phyloP scores from a whole-genome alignment of 2,888 invertebrate genomes.

The Campaea margaritaria region DNA sequence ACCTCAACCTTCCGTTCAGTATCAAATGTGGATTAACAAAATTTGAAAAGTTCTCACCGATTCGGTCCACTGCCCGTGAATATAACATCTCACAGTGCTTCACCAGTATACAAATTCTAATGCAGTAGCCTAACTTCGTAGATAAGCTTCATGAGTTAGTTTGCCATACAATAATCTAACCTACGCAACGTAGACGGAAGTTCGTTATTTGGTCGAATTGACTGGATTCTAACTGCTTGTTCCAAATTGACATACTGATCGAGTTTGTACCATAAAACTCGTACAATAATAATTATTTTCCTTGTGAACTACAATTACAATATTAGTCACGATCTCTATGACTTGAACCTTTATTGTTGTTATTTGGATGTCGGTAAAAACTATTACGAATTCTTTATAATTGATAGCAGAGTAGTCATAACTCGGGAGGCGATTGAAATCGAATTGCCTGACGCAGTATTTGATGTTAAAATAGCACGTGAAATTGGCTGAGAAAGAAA shows the following conservation, averaged over 20 bases:
- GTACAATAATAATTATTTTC: slow-evolving; percentile 77
- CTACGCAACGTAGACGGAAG: neutral
- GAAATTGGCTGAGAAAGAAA: slow-evolving; percentile 10
- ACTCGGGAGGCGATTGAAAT: slow-evolving; percentile 36
- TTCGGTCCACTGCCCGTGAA: slow-evolving; percentile 74
- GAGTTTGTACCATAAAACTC: slow-evolving; percentile 47
- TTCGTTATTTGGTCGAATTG: neutral
- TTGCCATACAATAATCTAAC: neutral
- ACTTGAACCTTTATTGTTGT: slow-evolving; percentile 58
- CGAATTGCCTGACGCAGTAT: slow-evolving; percentile 31
- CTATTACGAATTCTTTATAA: slow-evolving; percentile 64
- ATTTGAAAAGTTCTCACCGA: slow-evolving; percentile 80
- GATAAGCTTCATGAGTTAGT: neutral
- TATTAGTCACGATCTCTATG: slow-evolving; percentile 77
- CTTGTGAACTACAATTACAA: slow-evolving; percentile 77
- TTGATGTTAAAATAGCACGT: slow-evolving; percentile 13
- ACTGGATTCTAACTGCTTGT: neutral
- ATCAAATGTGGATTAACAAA: slow-evolving; percentile 78
- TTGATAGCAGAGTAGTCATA: slow-evolving; percentile 53
- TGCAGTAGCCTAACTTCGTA: slow-evolving; percentile 18
- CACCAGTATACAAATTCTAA: slow-evolving; percentile 2
- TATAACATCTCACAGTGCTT: slow-evolving; percentile 65
- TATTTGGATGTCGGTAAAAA: slow-evolving; percentile 66
- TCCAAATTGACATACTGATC: slow-evolving; percentile 14
- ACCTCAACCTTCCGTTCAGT: slow-evolving; percentile 70